Percentiles rank a stretch among this genome's conserved stretches.
phyloP scores from a whole-genome alignment of 2,888 invertebrate genomes.

The Polyommatus iphigenia region DNA sequence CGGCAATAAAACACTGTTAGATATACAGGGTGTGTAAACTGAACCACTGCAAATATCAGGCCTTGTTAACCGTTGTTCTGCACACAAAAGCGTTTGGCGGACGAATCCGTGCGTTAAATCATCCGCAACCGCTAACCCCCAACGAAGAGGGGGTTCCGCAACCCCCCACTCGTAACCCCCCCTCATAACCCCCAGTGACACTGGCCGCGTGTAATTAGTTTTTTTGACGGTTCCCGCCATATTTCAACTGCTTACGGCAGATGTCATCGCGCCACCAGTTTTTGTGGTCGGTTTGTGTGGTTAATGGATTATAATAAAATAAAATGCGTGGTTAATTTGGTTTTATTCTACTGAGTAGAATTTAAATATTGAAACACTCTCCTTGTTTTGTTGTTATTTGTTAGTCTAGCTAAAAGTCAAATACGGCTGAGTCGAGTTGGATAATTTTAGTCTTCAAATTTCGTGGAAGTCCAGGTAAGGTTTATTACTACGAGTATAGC shows the following conservation, averaged over 20 bases:
- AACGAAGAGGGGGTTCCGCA: not conserved
- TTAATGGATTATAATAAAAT: not conserved
- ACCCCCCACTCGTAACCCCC: not conserved
- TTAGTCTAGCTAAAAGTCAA: too few species aligned
- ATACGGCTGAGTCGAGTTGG: too few species aligned
- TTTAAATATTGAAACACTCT: not conserved
- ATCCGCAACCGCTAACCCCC: slow-evolving; percentile 26
- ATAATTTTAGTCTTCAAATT: too few species aligned
- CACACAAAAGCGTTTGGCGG: slow-evolving; percentile 28
- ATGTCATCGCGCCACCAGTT: not conserved
- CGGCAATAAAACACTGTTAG: not conserved
- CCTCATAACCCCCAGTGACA: not conserved
- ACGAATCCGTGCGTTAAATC: slow-evolving; percentile 32
- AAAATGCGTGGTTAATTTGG: not conserved
- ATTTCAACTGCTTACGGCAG: slow-evolving; percentile 10
- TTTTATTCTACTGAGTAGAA: not conserved
- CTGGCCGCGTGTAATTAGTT: slow-evolving; percentile 59
- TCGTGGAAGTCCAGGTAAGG: too few species aligned
- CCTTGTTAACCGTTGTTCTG: slow-evolving; percentile 5
- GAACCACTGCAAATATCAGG: not conserved
- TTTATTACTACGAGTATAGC: too few species aligned
- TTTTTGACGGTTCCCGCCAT: slow-evolving; percentile 51
- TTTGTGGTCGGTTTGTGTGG: not conserved
- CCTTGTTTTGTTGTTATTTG: not conserved
- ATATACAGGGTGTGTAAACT: slow-evolving; percentile 31